Evolutionary conservation across 2,113 vertebrate genomes (phyloP), one percentile per base, ranked within the genome.

Genomic region (Petrocephalus microphthalmus): DNA sequence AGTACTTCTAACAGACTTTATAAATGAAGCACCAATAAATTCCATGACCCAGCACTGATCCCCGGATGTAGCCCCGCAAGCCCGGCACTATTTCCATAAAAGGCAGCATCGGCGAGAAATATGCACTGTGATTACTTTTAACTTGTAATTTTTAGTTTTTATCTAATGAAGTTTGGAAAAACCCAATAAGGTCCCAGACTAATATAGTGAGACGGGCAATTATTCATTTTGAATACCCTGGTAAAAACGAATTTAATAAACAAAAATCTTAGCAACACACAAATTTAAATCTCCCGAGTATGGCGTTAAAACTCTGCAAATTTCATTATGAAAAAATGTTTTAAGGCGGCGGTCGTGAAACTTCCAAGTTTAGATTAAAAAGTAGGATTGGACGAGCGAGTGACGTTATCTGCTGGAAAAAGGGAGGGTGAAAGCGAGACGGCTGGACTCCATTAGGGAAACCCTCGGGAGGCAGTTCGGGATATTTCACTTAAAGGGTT

Each of bases 401-500:
- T 95, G 95, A 96, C 95, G 95, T 95, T 88, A 94, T 93, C 90
- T 91, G 92, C 81, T 91, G 91, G 91, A 90, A 87, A 90, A 92
- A 86, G 78, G 87, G 93, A 90, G 92, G 88, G 92, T 90, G 92
- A 53, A 89, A 90, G 87, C 89, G 88, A 89, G 92, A 92, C 89
- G 92, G 92, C 93, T 94, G 93, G 95, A 94, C 95, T 96, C 95
- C 95, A 96, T 96, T 96, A 95, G 91, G 91, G 89, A 53, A 90
- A 93, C 91, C 89, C 88, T 88, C 25, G 93, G 93, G 93, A 94
- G 94, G 94, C 92, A 92, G 90, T 93, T 93, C 92, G 93, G 94
- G 93, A 95, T 94, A 95, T 94, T 95, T 94, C 92, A 92, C 93
- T 94, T 91, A 91, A 20, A 90, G 11, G 92, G 93, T 89, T 91